Conservation (phyloP, 2,888 invertebrate species). For the Agonum fuliginosum region DNA sequence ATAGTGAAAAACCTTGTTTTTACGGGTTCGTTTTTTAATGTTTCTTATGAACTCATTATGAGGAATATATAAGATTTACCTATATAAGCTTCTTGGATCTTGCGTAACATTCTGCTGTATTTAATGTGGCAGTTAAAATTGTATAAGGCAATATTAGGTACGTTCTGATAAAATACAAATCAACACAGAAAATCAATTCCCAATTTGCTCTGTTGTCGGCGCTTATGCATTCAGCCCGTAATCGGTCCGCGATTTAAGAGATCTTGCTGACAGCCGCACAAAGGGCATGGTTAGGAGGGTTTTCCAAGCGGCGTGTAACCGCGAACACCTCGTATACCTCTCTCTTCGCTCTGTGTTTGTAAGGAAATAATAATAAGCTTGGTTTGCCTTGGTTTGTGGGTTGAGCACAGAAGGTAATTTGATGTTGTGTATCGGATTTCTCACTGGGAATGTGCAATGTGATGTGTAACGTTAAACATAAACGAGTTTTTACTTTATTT, state of each 20-base stretch:
- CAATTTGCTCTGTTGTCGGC: neutral
- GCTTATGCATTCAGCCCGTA: constrained; percentile 64
- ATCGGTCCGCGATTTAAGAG: constrained; percentile 59
- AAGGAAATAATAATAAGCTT: constrained; percentile 3
- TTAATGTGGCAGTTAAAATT: too few relatives aligned
- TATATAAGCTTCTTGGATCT: too few relatives aligned
- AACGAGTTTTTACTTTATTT: constrained; percentile 14
- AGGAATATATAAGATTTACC: too few relatives aligned
- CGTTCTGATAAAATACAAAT: too few relatives aligned
- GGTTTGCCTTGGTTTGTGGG: constrained; percentile 7
- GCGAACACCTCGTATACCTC: constrained; percentile 35
- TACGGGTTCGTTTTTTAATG: too few relatives aligned
- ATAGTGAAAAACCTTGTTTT: too few relatives aligned
- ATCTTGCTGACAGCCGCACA: constrained; percentile 71
- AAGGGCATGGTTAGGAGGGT: constrained; percentile 69
- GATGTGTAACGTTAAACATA: constrained; percentile 5
- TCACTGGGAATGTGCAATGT: neutral
- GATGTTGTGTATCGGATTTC: constrained; percentile 37
- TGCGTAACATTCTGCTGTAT: too few relatives aligned
- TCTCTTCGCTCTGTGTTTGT: neutral
- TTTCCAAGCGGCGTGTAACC: constrained; percentile 38
- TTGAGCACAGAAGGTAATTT: constrained; percentile 6
- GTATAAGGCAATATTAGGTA: too few relatives aligned
- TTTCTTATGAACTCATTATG: too few relatives aligned
- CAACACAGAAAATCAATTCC: neutral